A percentile compares a stretch with the other conserved stretches of the same genome.
Conservation (phyloP, 1,140 invertebrate species). For the Megalonaias nervosa region DNA sequence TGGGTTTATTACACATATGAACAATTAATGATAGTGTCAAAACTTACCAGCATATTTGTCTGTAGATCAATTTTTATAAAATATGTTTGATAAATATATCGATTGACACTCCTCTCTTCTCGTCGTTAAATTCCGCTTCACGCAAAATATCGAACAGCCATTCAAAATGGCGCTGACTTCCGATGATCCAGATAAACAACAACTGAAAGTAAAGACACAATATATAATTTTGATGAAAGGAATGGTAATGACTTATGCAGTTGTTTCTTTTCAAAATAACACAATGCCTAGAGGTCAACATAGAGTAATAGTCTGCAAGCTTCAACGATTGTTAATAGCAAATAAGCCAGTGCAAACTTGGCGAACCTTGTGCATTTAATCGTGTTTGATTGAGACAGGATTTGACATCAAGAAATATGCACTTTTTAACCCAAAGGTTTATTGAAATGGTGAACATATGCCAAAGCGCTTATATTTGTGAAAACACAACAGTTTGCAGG, state of each 20-base stretch:
- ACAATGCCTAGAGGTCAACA: neutral
- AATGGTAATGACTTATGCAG: neutral
- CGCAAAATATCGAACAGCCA: constrained; percentile 96
- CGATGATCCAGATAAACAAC: constrained; percentile 99
- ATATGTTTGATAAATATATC: constrained; percentile 99
- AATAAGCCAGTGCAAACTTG: neutral
- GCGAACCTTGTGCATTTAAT: too few relatives aligned
- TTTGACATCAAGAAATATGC: too few relatives aligned
- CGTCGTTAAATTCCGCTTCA: constrained; percentile 97
- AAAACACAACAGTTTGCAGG: too few relatives aligned
- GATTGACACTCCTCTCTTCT: constrained; percentile 96
- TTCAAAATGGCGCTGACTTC: constrained; percentile 98
- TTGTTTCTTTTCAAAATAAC: neutral
- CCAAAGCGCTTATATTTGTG: too few relatives aligned
- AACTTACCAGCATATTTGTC: constrained; percentile 98
- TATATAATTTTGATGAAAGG: neutral
- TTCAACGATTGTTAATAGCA: neutral
- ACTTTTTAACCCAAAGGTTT: too few relatives aligned
- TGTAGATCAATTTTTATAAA: constrained; percentile 99
- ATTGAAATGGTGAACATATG: too few relatives aligned
- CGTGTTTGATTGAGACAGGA: too few relatives aligned
- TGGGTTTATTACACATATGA: too few relatives aligned
- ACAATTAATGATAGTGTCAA: too few relatives aligned
- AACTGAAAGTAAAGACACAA: constrained; percentile 78
- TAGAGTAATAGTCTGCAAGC: neutral